Evolutionary conservation across 2,113 vertebrate species (phyloP).

Genomic region (Nettapus auritus): DNA sequence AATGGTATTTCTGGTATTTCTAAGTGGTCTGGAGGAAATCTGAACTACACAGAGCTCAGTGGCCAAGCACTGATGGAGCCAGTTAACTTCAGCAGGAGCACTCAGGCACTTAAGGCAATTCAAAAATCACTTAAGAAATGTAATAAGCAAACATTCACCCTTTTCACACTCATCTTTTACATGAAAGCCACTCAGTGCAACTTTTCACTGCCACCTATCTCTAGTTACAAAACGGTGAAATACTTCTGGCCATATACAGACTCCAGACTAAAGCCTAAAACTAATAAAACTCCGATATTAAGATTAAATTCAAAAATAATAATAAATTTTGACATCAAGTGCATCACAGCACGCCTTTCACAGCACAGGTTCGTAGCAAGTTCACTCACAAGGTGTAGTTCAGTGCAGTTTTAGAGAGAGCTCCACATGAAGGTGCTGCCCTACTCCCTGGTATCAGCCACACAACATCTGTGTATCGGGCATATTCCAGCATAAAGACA

Average conservation of each 20-base stretch:
- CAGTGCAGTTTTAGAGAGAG: background rate
- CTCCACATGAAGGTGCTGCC: background rate
- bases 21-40: background rate
- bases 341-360: background rate
- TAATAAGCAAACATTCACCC: background rate
- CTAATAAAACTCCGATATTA: background rate
- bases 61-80: background rate
- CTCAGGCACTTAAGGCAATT: background rate
- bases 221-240: background rate
- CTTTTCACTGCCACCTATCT: background rate
- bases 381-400: background rate
- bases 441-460: background rate
- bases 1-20: no score
- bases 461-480: background rate
- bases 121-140: background rate
- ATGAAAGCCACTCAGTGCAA: background rate
- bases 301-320: background rate
- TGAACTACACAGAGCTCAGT: background rate
- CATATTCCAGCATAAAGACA: background rate
- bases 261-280: background rate
- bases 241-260: background rate
- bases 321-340: background rate
- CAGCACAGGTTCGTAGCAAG: background rate
- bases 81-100: fast-evolving
- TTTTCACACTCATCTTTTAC: background rate